Percentiles rank a stretch among this genome's conserved stretches.
phyloP scores from a whole-genome alignment of 2,888 invertebrate genomes.

The Nomada ruficornis region DNA sequence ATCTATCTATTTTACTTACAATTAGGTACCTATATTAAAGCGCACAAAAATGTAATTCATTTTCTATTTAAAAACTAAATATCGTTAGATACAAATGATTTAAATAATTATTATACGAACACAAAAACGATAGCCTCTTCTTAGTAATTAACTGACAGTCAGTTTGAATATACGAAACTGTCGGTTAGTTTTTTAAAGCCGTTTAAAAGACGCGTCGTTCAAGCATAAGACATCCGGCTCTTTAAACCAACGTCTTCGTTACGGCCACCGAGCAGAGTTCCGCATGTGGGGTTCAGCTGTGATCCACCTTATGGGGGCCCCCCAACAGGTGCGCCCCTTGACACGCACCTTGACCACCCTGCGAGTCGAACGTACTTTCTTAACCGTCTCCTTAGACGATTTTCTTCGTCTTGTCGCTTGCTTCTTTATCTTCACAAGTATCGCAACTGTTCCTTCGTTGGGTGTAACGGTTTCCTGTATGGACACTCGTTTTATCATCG shows the following conservation, averaged over 20 bases:
- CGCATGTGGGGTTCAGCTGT: constrained; percentile 50
- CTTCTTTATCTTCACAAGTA: constrained; percentile 51
- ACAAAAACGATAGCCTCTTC: not conserved
- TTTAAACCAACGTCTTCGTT: constrained; percentile 80
- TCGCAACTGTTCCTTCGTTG: constrained; percentile 45
- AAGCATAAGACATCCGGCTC: constrained; percentile 52
- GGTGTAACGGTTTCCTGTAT: constrained; percentile 49
- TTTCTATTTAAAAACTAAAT: too few relatives aligned
- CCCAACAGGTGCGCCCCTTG: constrained; percentile 76
- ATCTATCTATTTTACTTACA: too few relatives aligned
- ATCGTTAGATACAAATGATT: too few relatives aligned
- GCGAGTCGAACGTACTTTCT: constrained; percentile 44
- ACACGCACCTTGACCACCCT: constrained; percentile 35
- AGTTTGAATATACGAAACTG: not conserved
- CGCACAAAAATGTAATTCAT: too few relatives aligned
- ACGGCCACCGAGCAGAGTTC: constrained; percentile 48
- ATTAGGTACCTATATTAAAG: too few relatives aligned
- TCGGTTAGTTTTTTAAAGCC: constrained; percentile 35
- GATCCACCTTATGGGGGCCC: constrained; percentile 64
- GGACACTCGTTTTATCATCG: constrained; percentile 34
- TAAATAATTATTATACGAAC: too few relatives aligned
- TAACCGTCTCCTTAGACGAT: constrained; percentile 55
- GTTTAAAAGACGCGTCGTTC: constrained; percentile 46
- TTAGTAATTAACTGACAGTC: not conserved
- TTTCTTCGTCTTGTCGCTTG: constrained; percentile 43